Evolutionary conservation across 2,113 vertebrate species (phyloP), one percentile per base, ranked within the genome.

Genomic region (Pipa parva): DNA sequence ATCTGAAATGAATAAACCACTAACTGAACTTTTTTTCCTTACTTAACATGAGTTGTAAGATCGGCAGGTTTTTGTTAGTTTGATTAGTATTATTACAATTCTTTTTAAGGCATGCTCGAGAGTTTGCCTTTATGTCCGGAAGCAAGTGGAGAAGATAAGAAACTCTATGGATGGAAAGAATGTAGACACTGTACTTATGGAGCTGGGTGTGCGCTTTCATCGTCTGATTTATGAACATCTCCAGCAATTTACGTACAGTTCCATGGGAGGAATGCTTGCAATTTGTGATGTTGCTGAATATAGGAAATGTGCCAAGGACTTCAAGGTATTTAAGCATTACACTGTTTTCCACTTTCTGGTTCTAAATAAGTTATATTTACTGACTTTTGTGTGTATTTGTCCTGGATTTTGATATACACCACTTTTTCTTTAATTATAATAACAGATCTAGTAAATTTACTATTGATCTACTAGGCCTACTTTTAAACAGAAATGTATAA

Each of bases 81-180:
- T 50, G 2, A 7, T 9, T 36, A 7, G 6, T 36, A 7, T 36
- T 36, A 36, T 9, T 7, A 36, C 33, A 36, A 36, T 36, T 7
- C 33, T 7, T 24, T 21, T 52, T 52, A 75, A 99, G 97, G 97
- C 97, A 51, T 99, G 97, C 81, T 92, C 89, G 71, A 99, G 98
- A 85, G 96, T 98, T 28, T 97, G 96, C 60, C 78, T 80, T 77
- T 99, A 97, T 73, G 90, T 99, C 74, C 90, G 92, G 69, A 94
- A 93, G 59, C 97, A 99, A 81, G 94, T 99, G 79, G 94, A 97
- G 74, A 94, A 95, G 63, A 93, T 98, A 46, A 88, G 94, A 49
- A 92, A 91, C 72, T 99, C 95, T 62, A 99, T 99, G 96, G 97
- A 99, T 73, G 96, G 97, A 17, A 99, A 99, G 76, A 99, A 99